Evolutionary conservation across 2,797 vertebrate genomes (phyloP), one percentile per base, ranked within the genome.

Genomic region (Lophotriccus pileatus): DNA sequence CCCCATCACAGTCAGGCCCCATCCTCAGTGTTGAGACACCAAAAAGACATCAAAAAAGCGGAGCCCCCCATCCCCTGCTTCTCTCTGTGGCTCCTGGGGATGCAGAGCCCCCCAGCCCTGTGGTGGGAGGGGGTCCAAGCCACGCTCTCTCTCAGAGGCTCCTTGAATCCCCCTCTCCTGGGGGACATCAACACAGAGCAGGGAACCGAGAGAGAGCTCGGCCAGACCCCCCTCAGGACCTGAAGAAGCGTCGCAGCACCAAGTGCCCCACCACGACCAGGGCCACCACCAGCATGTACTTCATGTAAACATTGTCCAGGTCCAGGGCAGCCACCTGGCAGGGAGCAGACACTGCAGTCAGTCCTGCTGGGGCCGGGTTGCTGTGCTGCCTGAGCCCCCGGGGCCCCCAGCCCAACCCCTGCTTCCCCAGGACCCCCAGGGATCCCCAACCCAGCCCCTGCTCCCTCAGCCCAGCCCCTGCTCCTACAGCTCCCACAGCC

Each of bases 221-320:
- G 83, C 50, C 1, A 2, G 91, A 74, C 69, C 53, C 80, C 44
- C 74, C 60, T 98, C 97, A 98, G 27, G 93, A 73, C 50, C 34
- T 92, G 96, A 98, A 96, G 97, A 98, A 98, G 81, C 96, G 97
- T 68, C 95, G 96, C 93, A 98, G 58, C 87, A 97, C 95, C 23
- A 97, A 96, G 44, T 97, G 89, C 46, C 97, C 98, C 92, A 98
- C 46, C 37, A 98, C 53, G 68, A 98, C 78, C 92, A 97, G 69
- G 14, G 56, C 87, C 49, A 96, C 82, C 89, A 87, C 20, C 76
- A 97, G 18, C 96, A 98, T 69, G 17, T 95, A 98, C 75, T 89
- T 91, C 80, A 97, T 50, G 55, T 97, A 97, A 84, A 97, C 92
- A 7, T 98, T 98, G 82, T 95, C 95, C 84, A 98, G 89, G 20